Percentiles rank a stretch among this genome's conserved stretches.
phyloP scores from a whole-genome alignment of 2,797 vertebrate species.

The Peromyscus nudipes region DNA sequence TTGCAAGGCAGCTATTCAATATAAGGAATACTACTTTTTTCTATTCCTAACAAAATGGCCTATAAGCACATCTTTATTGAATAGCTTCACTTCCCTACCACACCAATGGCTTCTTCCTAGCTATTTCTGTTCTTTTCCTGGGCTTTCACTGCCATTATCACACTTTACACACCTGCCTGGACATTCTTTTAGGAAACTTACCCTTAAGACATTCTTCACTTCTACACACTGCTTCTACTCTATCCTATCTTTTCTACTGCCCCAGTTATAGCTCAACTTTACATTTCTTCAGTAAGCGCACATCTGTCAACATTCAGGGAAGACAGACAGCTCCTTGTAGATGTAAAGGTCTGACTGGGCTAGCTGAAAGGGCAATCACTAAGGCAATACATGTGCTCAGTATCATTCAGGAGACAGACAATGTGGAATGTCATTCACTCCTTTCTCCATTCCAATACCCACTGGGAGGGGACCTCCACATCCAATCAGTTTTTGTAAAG shows the following conservation, averaged over 20 bases:
- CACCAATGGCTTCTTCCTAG: not conserved
- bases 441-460: not conserved
- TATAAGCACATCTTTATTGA: not conserved
- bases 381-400: not conserved
- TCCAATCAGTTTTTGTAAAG: no score
- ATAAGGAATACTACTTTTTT: no score
- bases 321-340: not conserved
- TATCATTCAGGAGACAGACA: not conserved
- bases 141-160: not conserved
- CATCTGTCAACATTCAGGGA: not conserved
- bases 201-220: slow-evolving; percentile 4
- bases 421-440: not conserved
- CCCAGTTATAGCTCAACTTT: slow-evolving; percentile 3
- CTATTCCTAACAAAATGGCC: not conserved
- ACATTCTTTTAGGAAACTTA: slow-evolving; percentile 18
- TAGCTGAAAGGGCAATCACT: not conserved
- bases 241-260: not conserved
- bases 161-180: not conserved
- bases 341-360: not conserved
- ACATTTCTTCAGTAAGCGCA: not conserved
- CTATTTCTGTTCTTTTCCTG: not conserved
- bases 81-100: not conserved
- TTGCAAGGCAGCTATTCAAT: not conserved
- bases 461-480: no score
- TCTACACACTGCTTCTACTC: not conserved